Evolutionary conservation across 2,888 invertebrate genomes (phyloP), one percentile per base, ranked within the genome.

Genomic region (Eupithecia dodoneata): DNA sequence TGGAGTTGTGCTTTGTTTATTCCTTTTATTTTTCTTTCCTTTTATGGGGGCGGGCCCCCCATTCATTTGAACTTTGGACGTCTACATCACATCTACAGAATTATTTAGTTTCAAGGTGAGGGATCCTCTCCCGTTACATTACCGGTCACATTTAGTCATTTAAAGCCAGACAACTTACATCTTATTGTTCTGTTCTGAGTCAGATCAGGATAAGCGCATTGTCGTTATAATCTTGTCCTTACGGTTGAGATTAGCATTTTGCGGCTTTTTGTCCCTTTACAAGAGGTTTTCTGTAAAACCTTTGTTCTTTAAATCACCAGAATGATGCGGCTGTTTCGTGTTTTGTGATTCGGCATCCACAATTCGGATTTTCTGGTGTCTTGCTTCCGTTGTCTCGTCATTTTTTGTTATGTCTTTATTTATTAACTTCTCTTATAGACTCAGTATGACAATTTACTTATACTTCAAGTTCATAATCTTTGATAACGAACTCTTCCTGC

Each of bases 41-140:
- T n/a, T n/a, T n/a, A n/a, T n/a, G n/a, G n/a, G n/a, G n/a, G n/a
- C n/a, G n/a, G 74, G 74, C 66, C 52, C 70, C 30, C 30, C 30
- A 30, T 30, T 30, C 30, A 30, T 30, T 30, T 30, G 30, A 30
- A 30, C 30, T 30, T 30, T 30, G 30, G 30, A 30, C 30, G 30
- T 30, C 30, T 30, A 30, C 13, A 74, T 67, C 70, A 69, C 55
- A 71, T 71, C 71, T 74, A 67, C 44, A 81, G 80, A 82, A 85
- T 84, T 82, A 85, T 82, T 80, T 71, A 70, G 75, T 83, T 81
- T 83, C 86, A 88, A 88, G 87, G 87, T 85, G 77, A 87, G 85
- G 84, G 83, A 84, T 83, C 71, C 70, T 42, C 41, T 71, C 80
- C 83, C 79, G 81, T 83, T 81, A 83, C 72, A 74, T 78, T 81